Percentiles rank a stretch among this genome's conserved stretches.
Evolutionary conservation across 2,888 invertebrate genomes (phyloP).

Genomic region (Heliconius aoede): DNA sequence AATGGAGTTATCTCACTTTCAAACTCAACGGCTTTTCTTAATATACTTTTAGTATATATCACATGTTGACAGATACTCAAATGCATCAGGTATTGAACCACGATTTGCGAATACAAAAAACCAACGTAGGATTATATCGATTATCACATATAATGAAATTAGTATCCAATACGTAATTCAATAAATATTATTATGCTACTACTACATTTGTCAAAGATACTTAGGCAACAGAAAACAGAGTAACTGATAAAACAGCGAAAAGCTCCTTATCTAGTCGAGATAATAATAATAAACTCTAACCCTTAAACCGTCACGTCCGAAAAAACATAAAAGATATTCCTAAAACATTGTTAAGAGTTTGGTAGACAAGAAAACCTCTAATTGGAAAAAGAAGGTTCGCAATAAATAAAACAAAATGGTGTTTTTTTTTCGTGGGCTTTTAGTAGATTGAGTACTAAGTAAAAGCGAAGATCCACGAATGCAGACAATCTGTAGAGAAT

Average conservation of each 20-base stretch:
- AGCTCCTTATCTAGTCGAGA: not conserved
- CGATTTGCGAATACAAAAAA: no score
- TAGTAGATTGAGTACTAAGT: conserved; percentile 46
- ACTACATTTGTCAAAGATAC: not conserved
- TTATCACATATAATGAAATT: no score
- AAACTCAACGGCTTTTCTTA: no score
- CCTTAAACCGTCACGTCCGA: conserved; percentile 20
- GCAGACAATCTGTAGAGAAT: conserved; percentile 55
- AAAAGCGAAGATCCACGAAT: conserved; percentile 47
- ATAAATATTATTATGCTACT: not conserved
- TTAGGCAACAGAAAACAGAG: not conserved
- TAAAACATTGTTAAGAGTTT: conserved; percentile 11
- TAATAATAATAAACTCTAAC: conserved; percentile 3
- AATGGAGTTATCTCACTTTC: no score
- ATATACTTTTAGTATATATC: no score
- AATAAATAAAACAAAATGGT: conserved; percentile 34
- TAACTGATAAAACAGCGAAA: not conserved
- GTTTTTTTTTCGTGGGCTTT: conserved; percentile 34
- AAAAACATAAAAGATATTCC: conserved; percentile 17
- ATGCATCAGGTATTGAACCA: no score
- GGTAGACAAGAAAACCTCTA: conserved; percentile 26
- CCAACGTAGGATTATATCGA: no score
- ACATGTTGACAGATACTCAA: no score
- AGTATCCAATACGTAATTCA: not conserved
- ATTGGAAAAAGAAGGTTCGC: conserved; percentile 20